Base-by-base conservation (phyloP, 2,113 vertebrate genomes). In the Perca schrenkii region DNA sequence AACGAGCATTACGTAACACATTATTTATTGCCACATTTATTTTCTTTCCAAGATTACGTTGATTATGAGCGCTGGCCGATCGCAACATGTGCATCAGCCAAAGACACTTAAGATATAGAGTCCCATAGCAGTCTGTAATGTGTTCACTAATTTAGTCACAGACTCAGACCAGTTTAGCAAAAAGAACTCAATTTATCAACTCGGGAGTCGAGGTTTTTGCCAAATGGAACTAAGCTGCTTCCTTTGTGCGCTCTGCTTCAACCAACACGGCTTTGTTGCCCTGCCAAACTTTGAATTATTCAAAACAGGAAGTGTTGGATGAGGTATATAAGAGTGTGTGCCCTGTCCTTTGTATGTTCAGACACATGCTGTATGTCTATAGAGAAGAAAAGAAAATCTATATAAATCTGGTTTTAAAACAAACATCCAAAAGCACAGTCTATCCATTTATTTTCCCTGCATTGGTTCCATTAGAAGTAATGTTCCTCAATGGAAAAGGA, bases 1-100 rank as follows among this genome's bases (percentile, higher is more conserved):
- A 92, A 91, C 90, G 3, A 89, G 89, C 88, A 91, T 84, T 82
- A 90, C 80, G 80, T 70, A 81, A 88, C 74, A 82, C 64, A 86
- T 68, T 86, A 86, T 94, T 43, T 94, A 94, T 94, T 94, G 93
- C 92, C 91, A 91, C 88, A 63, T 85, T 72, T 67, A 81, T 85
- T 87, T 89, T 83, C 67, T 81, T 90, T 69, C 60, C 54, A 61
- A 53, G 62, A 77, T 79, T 49, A 80, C 21, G 25, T 57, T 10
- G 49, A 84, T 74, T 49, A 89, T 69, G 82, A 90, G 77, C 54
- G 85, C 84, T 49, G 88, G 53, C 62, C 31, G 49, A 82, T 79
- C 12, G n/a, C 70, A 58, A 61, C 73, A 63, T 63, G 57, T 50
- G 56, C 57, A 74, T 75, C 84, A 47, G 79, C 65, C 74, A 16